These are phyloP conservation scores for Scrobipalpa costella DNA, from an alignment of 2,888 invertebrate species.

Conservation along the genomic window DNA sequence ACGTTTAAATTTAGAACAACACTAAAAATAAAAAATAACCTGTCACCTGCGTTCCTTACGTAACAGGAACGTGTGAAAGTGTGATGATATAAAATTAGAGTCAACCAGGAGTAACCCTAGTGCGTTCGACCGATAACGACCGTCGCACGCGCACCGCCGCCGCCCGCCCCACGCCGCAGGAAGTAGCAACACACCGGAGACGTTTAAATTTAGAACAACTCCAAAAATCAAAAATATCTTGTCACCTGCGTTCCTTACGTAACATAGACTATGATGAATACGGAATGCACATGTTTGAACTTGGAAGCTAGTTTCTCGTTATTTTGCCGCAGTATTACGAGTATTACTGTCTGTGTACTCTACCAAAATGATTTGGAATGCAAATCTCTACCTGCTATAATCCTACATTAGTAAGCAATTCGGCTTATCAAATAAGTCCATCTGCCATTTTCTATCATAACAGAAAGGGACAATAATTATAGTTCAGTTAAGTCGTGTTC, in stretches of 20 bases:
- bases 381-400: too few species aligned
- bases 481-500: too few species aligned
- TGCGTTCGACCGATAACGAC: slow-evolving; percentile 9
- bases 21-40: slow-evolving; percentile 23
- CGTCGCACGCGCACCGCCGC: slow-evolving; percentile 4
- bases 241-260: slow-evolving; percentile 30
- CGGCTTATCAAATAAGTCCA: too few species aligned
- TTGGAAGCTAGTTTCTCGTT: neutral
- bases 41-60: slow-evolving; percentile 31
- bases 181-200: slow-evolving; percentile 14
- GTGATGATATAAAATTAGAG: neutral
- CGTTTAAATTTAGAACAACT: slow-evolving; percentile 7
- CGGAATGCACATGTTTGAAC: slow-evolving; percentile 1
- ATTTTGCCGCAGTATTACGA: too few species aligned
- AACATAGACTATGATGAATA: neutral
- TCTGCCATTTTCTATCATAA: too few species aligned
- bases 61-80: neutral
- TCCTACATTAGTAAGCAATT: too few species aligned
- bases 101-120: neutral
- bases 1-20: slow-evolving; percentile 10
- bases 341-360: too few species aligned
- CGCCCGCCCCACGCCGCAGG: slow-evolving; percentile 12
- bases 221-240: slow-evolving; percentile 24
- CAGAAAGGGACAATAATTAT: too few species aligned
- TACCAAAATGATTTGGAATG: too few species aligned